These are phyloP conservation scores for Glyptemys insculpta DNA, from an alignment of 2,797 vertebrate genomes.

Conservation along the genomic window DNA sequence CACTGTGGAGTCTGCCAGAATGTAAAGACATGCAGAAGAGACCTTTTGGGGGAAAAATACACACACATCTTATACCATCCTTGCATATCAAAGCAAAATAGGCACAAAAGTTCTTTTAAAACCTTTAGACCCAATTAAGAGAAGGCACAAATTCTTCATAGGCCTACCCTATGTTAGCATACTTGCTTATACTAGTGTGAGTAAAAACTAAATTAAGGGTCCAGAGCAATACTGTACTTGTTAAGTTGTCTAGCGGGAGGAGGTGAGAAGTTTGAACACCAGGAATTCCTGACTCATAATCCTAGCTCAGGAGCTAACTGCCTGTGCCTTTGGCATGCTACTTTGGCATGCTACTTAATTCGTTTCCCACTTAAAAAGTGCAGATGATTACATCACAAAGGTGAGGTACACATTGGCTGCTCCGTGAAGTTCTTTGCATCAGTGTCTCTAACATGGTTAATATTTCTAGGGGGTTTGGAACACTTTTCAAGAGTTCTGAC, in stretches of 20 bases:
- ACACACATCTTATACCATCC: background rate
- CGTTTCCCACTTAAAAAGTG: background rate
- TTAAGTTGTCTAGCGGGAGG: background rate
- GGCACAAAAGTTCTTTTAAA: background rate
- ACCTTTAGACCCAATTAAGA: background rate
- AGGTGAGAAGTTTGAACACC: background rate
- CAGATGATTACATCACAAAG: background rate
- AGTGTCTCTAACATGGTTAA: background rate
- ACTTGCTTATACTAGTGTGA: background rate
- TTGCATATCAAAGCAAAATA: background rate
- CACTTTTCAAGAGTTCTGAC: background rate
- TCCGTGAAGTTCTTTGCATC: background rate
- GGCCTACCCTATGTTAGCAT: fast-evolving
- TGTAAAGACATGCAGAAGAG: background rate
- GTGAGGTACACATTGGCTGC: background rate
- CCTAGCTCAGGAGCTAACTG: background rate
- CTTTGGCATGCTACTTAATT: background rate
- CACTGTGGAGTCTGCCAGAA: background rate
- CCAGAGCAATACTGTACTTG: background rate
- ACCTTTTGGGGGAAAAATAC: background rate
- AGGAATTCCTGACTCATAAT: background rate
- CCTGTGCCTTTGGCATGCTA: background rate
- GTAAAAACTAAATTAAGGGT: background rate
- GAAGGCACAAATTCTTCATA: background rate
- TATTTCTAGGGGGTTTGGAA: background rate